Evolutionary conservation across 2,888 invertebrate species (phyloP).

Genomic region (Encarsia formosa): DNA sequence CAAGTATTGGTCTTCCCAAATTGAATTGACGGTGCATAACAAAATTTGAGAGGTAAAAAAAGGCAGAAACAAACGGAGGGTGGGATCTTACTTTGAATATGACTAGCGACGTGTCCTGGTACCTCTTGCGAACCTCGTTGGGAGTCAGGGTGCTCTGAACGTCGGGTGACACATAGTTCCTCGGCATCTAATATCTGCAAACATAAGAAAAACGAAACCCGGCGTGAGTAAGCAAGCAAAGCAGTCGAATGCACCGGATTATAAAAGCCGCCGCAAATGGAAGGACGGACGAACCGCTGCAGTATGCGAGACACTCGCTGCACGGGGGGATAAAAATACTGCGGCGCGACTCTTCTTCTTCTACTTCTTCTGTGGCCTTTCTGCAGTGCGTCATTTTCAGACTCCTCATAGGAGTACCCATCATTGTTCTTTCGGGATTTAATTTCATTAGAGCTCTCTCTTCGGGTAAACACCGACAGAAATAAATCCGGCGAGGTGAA

Average conservation of each 20-base stretch:
- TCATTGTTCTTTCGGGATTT: too few species aligned
- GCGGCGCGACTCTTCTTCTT: too few species aligned
- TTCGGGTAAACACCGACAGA: too few species aligned
- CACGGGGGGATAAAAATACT: conserved; percentile 40
- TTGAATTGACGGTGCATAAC: too few species aligned
- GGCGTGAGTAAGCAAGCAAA: background rate
- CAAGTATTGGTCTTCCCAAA: too few species aligned
- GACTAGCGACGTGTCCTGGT: conserved; percentile 44
- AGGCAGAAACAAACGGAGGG: background rate
- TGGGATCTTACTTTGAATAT: conserved; percentile 43
- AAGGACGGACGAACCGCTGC: conserved; percentile 19
- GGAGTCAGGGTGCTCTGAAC: conserved; percentile 33
- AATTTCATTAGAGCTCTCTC: too few species aligned
- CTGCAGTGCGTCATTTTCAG: too few species aligned
- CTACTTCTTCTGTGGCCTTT: too few species aligned
- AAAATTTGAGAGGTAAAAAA: background rate
- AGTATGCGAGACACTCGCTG: conserved; percentile 30
- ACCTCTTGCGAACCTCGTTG: conserved; percentile 43
- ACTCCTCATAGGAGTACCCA: too few species aligned
- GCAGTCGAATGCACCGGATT: background rate
- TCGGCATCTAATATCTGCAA: conserved; percentile 39
- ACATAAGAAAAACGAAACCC: background rate
- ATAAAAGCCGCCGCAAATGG: background rate
- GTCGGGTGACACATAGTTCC: conserved; percentile 41
- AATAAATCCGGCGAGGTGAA: too few species aligned